These are phyloP conservation scores for Drosophila orena DNA, from an alignment of 1,140 invertebrate species.

Conservation along the genomic window DNA sequence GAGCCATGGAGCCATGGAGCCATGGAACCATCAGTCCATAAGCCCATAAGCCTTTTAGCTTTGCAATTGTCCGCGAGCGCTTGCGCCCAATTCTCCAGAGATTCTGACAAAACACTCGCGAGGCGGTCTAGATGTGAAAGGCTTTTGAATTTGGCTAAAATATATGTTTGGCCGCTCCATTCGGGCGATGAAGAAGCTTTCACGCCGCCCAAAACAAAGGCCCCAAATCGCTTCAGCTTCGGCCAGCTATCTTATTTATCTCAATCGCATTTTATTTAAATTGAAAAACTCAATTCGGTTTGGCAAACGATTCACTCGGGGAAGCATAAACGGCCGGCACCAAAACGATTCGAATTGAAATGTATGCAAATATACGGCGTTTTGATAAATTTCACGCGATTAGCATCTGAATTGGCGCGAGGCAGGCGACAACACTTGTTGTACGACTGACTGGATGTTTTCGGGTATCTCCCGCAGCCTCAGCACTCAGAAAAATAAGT, in stretches of 20 bases:
- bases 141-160: constrained; percentile 69
- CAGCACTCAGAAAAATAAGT: constrained; percentile 11
- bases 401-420: constrained; percentile 70
- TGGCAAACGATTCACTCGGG: constrained; percentile 45
- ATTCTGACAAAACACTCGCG: constrained; percentile 63
- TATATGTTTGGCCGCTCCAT: constrained; percentile 26
- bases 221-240: constrained; percentile 5
- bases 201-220: constrained; percentile 62
- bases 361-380: constrained; percentile 62
- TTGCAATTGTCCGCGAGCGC: constrained; percentile 62
- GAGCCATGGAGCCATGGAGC: constrained; percentile 26
- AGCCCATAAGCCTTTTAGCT: constrained; percentile 80
- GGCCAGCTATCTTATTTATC: constrained; percentile 66
- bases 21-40: constrained; percentile 13
- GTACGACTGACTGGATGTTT: constrained; percentile 11
- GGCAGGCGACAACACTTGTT: constrained; percentile 60
- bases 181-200: constrained; percentile 62
- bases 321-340: constrained; percentile 45
- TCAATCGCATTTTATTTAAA: constrained; percentile 79
- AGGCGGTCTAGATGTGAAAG: constrained; percentile 64
- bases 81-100: constrained; percentile 72
- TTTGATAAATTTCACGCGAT: constrained; percentile 75
- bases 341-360: constrained; percentile 31
- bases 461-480: constrained; percentile 27
- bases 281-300: constrained; percentile 62